phyloP scores from a whole-genome alignment of 2,797 vertebrate species.

The Epinephelus coioides region DNA sequence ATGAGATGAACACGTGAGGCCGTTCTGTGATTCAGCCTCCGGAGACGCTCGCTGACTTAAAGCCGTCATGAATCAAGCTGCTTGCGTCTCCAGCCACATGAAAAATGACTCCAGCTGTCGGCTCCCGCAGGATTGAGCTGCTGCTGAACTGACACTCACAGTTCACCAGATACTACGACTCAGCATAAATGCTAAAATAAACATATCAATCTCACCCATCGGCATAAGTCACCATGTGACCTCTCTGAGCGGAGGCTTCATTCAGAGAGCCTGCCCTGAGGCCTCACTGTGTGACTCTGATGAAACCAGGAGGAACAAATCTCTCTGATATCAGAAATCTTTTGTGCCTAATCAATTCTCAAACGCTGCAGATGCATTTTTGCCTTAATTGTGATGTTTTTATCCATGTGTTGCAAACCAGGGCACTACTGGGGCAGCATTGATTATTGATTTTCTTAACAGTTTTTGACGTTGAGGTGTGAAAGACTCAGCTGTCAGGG shows the following conservation, averaged over 20 bases:
- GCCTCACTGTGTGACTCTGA: too few relatives aligned
- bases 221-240: conserved; percentile 13
- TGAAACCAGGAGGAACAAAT: too few relatives aligned
- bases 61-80: conserved; percentile 54
- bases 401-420: neutral
- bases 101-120: conserved; percentile 46
- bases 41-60: conserved; percentile 22
- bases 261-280: neutral
- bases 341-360: too few relatives aligned
- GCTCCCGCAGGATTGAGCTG: conserved; percentile 17
- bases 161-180: conserved; percentile 13
- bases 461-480: neutral
- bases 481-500: neutral
- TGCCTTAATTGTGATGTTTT: neutral
- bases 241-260: neutral
- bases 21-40: neutral
- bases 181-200: conserved; percentile 54
- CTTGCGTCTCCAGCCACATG: conserved; percentile 17
- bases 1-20: conserved; percentile 8
- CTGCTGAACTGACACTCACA: conserved; percentile 36
- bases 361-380: too few relatives aligned
- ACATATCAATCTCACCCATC: conserved; percentile 40
- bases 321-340: too few relatives aligned
- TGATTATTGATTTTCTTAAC: conserved; percentile 21
- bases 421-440: neutral